These are phyloP conservation scores for Gambelia wislizenii DNA, from an alignment of 2,797 vertebrate species.

Conservation along the genomic window DNA sequence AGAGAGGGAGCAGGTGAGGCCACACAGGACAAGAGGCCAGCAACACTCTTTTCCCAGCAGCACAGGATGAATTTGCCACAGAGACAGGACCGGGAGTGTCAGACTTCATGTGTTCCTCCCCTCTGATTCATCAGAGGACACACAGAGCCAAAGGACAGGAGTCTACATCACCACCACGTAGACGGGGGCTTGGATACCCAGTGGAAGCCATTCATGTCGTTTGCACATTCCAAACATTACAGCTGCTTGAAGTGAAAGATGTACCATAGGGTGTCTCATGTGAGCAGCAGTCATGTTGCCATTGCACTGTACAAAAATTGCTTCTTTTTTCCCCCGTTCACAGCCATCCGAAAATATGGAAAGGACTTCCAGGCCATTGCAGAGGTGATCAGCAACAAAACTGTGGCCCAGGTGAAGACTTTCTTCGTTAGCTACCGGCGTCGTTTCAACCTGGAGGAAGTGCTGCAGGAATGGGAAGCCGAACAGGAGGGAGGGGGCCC, in stretches of 20 bases:
- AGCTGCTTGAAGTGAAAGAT: not conserved
- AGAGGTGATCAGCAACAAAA: conserved; percentile 92
- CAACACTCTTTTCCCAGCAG: not conserved
- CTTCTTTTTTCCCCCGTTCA: not conserved
- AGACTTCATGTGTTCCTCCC: not conserved
- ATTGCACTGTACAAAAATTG: not conserved
- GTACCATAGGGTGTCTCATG: not conserved
- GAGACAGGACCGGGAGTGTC: too few species aligned
- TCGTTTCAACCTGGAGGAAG: conserved; percentile 92
- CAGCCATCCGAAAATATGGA: conserved; percentile 91
- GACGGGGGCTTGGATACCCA: too few species aligned
- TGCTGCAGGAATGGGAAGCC: conserved; percentile 92
- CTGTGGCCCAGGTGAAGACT: conserved; percentile 88
- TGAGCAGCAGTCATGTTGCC: too few species aligned
- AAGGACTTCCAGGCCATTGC: conserved; percentile 91
- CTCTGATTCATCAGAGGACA: not conserved
- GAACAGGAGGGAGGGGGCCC: conserved; percentile 84
- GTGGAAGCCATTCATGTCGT: not conserved
- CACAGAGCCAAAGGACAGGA: too few species aligned
- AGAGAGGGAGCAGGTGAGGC: too few species aligned
- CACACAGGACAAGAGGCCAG: too few species aligned
- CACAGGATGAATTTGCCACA: not conserved
- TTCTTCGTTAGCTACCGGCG: conserved; percentile 93
- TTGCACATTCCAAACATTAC: not conserved
- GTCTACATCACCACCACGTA: too few species aligned